Evolutionary conservation across 2,113 vertebrate genomes (phyloP), one percentile per base, ranked within the genome.

Genomic region (Rynchops niger): DNA sequence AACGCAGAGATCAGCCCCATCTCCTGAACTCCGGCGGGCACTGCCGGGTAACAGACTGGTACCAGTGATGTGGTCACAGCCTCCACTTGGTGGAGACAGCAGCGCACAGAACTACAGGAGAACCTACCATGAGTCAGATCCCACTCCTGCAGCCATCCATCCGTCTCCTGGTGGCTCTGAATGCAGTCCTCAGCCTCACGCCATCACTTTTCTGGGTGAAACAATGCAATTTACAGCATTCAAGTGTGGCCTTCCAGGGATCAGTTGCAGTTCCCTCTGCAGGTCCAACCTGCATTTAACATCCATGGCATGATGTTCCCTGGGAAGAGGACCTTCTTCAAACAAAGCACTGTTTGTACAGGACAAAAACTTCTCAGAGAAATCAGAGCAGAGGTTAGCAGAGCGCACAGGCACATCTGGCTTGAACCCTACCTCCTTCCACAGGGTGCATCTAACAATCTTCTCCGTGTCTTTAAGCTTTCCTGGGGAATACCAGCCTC

Each of bases 21-120:
- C 45, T 34, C 7, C 65, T 42, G 55, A 27, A 15, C 1, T 55
- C 63, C 77, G 27, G 27, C 2, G 3, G 62, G 59, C 58, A 12
- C 7, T 9, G 34, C 65, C 70, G 55, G 76, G 52, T 50, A 11
- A 17, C 50, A 30, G 52, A 3, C 58, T 13, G 53, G 62, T n/a
- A 43, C 49, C 67, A 30, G 81, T 5, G 73, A 55, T 3, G 9
- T 9, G 69, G 82, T 11, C 59, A 53, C 5, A 91, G 78, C 73
- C 74, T 93, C 94, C 87, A 82, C 81, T 49, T 90, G 90, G 42
- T 93, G 82, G 73, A 93, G 92, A 91, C 86, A 94, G 72, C 72
- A 81, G 45, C 0, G 3, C 76, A 83, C 67, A n/a, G 55, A 90
- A 15, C 74, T 34, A 4, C 16, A 45, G 80, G 40, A 95, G n/a